Evolutionary conservation across 2,113 vertebrate genomes (phyloP).

Genomic region (Carlito syrichta): DNA sequence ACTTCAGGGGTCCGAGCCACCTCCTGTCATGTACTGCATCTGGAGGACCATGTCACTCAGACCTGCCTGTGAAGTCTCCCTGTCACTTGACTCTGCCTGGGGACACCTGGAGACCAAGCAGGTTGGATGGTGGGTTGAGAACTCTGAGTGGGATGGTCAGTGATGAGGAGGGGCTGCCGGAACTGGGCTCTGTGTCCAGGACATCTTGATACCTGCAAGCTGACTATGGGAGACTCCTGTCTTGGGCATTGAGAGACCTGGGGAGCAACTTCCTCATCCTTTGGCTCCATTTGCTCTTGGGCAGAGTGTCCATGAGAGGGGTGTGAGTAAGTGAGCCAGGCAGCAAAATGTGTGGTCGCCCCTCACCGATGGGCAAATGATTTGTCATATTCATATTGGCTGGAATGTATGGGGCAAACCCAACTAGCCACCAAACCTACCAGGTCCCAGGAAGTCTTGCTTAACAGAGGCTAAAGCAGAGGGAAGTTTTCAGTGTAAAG

Average conservation of each 20-base stretch:
- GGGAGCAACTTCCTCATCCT: neutral
- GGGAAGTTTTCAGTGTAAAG: neutral
- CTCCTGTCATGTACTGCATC: rapidly evolving
- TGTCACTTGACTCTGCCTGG: neutral
- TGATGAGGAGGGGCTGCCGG: rapidly evolving
- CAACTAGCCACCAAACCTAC: rapidly evolving
- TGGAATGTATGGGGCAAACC: rapidly evolving
- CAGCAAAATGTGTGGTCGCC: too few species aligned
- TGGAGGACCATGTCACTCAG: neutral
- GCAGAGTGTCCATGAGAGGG: rapidly evolving
- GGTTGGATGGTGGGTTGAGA: rapidly evolving
- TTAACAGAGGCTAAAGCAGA: neutral
- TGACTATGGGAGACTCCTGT: too few species aligned
- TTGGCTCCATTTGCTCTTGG: neutral
- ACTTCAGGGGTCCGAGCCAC: neutral
- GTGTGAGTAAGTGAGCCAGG: too few species aligned
- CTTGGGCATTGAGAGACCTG: rapidly evolving
- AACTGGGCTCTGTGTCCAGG: rapidly evolving
- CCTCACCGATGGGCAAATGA: too few species aligned
- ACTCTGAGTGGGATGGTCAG: rapidly evolving
- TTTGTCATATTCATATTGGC: rapidly evolving
- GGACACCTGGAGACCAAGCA: neutral
- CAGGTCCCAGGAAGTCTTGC: rapidly evolving
- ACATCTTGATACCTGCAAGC: rapidly evolving
- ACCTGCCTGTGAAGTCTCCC: rapidly evolving